Conservation (phyloP, 2,888 invertebrate genomes). For the Platycheirus albimanus region DNA sequence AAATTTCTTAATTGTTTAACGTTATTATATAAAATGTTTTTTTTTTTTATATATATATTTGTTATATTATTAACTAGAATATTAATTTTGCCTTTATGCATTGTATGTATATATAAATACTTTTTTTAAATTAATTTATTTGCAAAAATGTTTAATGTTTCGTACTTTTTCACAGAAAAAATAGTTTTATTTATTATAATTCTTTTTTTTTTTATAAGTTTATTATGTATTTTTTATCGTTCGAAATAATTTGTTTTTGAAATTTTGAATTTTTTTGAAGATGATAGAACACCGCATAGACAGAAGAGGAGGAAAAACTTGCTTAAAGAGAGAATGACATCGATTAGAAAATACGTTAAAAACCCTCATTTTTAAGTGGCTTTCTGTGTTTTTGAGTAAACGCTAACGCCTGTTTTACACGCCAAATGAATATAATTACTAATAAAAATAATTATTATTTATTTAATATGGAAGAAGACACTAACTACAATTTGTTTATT, state of each 20-base stretch:
- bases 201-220: conserved; percentile 13
- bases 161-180: conserved; percentile 74
- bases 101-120: conserved; percentile 46
- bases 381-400: conserved; percentile 12
- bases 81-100: conserved; percentile 39
- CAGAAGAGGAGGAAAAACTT: conserved; percentile 37
- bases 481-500: conserved; percentile 69
- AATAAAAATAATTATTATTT: conserved; percentile 34
- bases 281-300: conserved; percentile 39
- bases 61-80: conserved; percentile 52
- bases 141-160: conserved; percentile 53
- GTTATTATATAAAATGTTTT: conserved; percentile 40
- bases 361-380: conserved; percentile 10
- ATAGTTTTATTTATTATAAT: conserved; percentile 37
- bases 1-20: conserved; percentile 54
- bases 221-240: conserved; percentile 13
- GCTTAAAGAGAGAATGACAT: conserved; percentile 38
- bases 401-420: conserved; percentile 24
- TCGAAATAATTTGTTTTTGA: not conserved
- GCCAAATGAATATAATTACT: conserved; percentile 29
- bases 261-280: conserved; percentile 14
- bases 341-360: conserved; percentile 48
- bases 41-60: conserved; percentile 37
- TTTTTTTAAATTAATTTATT: conserved; percentile 28
- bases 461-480: conserved; percentile 67